phyloP scores from a whole-genome alignment of 2,888 invertebrate genomes.

The Drosophila hamatofila region DNA sequence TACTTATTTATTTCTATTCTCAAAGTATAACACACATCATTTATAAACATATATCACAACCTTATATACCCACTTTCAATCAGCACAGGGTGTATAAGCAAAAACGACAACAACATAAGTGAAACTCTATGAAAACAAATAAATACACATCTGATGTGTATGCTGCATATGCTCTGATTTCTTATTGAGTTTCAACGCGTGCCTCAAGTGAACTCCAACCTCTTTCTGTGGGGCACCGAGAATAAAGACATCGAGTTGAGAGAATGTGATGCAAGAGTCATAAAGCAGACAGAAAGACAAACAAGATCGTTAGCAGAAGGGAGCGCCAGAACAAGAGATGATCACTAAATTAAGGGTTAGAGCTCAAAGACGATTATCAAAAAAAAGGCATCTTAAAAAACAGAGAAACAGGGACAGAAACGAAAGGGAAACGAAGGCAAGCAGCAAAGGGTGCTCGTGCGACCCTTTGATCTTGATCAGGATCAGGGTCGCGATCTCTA shows the following conservation, averaged over 20 bases:
- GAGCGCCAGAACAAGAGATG: conserved; percentile 42
- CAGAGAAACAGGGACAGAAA: conserved; percentile 17
- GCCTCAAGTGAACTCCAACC: conserved; percentile 46
- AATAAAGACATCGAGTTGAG: conserved; percentile 39
- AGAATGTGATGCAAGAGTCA: conserved; percentile 37
- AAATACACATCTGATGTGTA: conserved; percentile 38
- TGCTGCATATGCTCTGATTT: conserved; percentile 68
- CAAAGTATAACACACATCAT: too few species aligned
- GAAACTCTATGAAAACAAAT: conserved; percentile 41
- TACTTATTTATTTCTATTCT: too few species aligned
- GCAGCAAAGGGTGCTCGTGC: conserved; percentile 59
- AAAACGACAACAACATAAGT: conserved; percentile 10
- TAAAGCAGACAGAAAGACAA: conserved; percentile 25
- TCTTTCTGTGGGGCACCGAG: conserved; percentile 34
- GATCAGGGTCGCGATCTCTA: conserved; percentile 67
- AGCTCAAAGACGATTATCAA: conserved; percentile 52
- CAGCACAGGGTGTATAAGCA: conserved; percentile 9
- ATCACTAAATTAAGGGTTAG: conserved; percentile 76
- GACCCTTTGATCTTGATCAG: conserved; percentile 54
- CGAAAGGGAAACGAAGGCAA: conserved; percentile 7
- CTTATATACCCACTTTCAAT: neutral
- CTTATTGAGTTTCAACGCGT: conserved; percentile 41
- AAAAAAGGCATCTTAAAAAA: conserved; percentile 50
- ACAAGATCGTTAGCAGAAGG: conserved; percentile 33
- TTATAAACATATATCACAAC: too few species aligned